These are phyloP conservation scores for Megalops atlanticus DNA, from an alignment of 2,113 vertebrate genomes.

Conservation along the genomic window DNA sequence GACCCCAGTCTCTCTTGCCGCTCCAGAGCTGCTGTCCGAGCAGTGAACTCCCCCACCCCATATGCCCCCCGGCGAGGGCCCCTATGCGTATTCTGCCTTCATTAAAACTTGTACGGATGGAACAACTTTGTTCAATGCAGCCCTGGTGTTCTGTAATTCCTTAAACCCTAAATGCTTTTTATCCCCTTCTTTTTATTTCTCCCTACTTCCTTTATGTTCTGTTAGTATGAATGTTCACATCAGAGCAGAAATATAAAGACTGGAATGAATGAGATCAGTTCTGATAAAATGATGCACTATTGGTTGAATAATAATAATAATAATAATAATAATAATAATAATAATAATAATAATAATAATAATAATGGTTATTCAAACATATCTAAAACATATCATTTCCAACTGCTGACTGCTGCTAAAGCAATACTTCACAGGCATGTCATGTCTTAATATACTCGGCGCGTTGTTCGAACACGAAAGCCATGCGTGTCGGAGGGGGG, in stretches of 20 bases:
- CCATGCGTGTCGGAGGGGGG: conserved; percentile 65
- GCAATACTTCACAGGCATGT: conserved; percentile 70
- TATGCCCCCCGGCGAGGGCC: too few relatives aligned
- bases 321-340: background rate
- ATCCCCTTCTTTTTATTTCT: background rate
- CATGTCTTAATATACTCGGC: conserved; percentile 79
- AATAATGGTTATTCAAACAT: background rate
- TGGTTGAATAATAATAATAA: background rate
- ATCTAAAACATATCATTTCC: background rate
- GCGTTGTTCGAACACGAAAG: conserved; percentile 70
- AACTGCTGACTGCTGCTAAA: conserved; percentile 62
- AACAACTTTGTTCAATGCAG: background rate
- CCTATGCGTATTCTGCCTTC: background rate
- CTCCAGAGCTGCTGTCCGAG: background rate
- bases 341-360: background rate
- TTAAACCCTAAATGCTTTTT: background rate
- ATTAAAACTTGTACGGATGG: conserved; percentile 1
- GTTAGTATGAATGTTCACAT: background rate
- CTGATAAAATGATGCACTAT: background rate
- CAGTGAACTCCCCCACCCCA: too few relatives aligned
- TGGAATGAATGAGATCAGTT: background rate
- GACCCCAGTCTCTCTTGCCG: conserved; percentile 45
- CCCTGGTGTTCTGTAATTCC: background rate
- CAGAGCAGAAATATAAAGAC: background rate
- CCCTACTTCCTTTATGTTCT: background rate